Base-by-base conservation (phyloP, 2,888 invertebrate genomes). In the Chorisops tibialis region DNA sequence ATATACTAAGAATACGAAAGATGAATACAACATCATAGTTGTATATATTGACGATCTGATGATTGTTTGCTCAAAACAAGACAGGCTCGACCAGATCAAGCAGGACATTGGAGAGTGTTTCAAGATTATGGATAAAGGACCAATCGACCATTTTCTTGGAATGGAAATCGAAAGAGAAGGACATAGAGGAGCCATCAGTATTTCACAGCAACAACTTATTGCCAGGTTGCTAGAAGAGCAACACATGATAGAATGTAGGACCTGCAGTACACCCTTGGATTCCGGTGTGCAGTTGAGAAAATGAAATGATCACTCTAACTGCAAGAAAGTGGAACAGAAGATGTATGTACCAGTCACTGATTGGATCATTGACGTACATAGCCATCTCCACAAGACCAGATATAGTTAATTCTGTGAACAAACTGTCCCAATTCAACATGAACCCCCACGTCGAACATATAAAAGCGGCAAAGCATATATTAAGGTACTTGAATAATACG, bases 401-500 rank as follows among this genome's bases (percentile, higher is more conserved):
- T 48, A 65, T 66, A n/a, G 7, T 47, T 7, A 51, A 63, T 22
- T 39, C 49, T 18, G 56, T 63, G 1, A 59, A 38, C 9, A 62
- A 58, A 3, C 21, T 66, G 2, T 59, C 68, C 2, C 68, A 70
- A 22, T 63, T 49, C 6, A 70, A 68, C 18, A 65, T 24, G 24
- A 7, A 24, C 24, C 24, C 24, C 24, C 24, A 24, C 24, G 24
- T 24, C 7, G 24, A 24, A 24, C 68, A 69, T 48, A 38, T 67
- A 51, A 49, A 49, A 3, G 68, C 63, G 12, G 65, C 64, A 12
- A 67, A 66, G 38, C 68, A 65, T 43, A 24, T 69, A 22, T 39
- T 69, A 14, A 62, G 66, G 14, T 67, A 70, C 47, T 48, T 69
- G 21, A 52, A 61, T 19, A 62, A 56, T 21, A 67, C 64, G 6